These are phyloP conservation scores for Bembecia ichneumoniformis DNA, from an alignment of 2,888 invertebrate species.

Conservation along the genomic window DNA sequence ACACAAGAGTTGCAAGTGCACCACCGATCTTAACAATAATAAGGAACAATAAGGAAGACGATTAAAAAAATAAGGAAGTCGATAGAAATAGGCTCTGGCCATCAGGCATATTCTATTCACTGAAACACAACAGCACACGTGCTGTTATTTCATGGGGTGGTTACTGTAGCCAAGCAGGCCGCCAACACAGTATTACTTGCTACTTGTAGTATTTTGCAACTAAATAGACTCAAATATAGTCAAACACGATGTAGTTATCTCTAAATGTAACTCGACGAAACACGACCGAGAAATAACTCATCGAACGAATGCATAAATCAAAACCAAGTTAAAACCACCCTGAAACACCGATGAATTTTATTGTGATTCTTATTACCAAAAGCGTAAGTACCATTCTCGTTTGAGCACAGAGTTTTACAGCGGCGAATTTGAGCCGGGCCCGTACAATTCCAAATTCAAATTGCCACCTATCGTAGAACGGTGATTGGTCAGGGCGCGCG, in stretches of 20 bases:
- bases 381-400: neutral
- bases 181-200: too few species aligned
- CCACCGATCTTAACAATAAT: too few species aligned
- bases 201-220: too few species aligned
- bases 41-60: too few species aligned
- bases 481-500: constrained; percentile 65
- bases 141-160: too few species aligned
- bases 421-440: constrained; percentile 27
- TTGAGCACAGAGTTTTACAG: neutral
- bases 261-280: constrained; percentile 46
- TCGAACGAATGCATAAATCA: constrained; percentile 68
- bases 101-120: too few species aligned
- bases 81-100: too few species aligned
- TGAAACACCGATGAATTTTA: neutral
- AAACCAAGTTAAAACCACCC: constrained; percentile 32
- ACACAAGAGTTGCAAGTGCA: too few species aligned
- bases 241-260: constrained; percentile 25
- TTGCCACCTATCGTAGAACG: constrained; percentile 55
- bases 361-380: neutral
- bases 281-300: constrained; percentile 55
- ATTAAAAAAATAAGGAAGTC: too few species aligned
- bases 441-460: constrained; percentile 61
- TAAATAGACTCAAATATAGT: neutral
- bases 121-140: too few species aligned
- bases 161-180: too few species aligned